These are phyloP conservation scores for Globia sparganii DNA, from an alignment of 2,888 invertebrate genomes.

Conservation along the genomic window DNA sequence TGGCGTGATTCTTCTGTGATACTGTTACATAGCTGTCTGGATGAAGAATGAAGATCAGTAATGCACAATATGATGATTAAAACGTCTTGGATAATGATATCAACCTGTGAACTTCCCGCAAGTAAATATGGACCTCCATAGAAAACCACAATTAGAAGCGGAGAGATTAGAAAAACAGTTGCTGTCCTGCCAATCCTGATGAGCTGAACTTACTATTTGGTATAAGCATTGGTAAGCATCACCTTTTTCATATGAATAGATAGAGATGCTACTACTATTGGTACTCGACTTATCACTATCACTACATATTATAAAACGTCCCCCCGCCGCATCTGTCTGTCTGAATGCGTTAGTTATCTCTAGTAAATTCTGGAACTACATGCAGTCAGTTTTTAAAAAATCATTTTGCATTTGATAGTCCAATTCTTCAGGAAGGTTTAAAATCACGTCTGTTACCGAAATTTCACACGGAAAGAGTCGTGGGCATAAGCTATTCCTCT, in stretches of 20 bases:
- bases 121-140: neutral
- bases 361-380: neutral
- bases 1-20: slow-evolving; percentile 50
- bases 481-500: neutral
- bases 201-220: neutral
- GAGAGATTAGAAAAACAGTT: neutral
- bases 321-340: neutral
- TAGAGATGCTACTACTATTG: neutral
- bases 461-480: neutral
- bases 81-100: neutral
- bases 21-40: slow-evolving; percentile 59
- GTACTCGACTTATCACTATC: neutral
- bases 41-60: slow-evolving; percentile 34
- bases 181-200: neutral
- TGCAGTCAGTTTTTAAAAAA: neutral
- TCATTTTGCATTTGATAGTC: neutral
- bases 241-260: neutral
- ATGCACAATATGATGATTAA: slow-evolving; percentile 27
- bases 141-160: neutral
- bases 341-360: neutral
- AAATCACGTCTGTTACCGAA: neutral
- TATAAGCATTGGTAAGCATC: neutral
- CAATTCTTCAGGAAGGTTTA: neutral
- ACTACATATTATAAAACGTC: neutral
- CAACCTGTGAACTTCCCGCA: neutral